Evolutionary conservation across 2,797 vertebrate genomes (phyloP), one percentile per base, ranked within the genome.

Genomic region (Lithobates sylvaticus): DNA sequence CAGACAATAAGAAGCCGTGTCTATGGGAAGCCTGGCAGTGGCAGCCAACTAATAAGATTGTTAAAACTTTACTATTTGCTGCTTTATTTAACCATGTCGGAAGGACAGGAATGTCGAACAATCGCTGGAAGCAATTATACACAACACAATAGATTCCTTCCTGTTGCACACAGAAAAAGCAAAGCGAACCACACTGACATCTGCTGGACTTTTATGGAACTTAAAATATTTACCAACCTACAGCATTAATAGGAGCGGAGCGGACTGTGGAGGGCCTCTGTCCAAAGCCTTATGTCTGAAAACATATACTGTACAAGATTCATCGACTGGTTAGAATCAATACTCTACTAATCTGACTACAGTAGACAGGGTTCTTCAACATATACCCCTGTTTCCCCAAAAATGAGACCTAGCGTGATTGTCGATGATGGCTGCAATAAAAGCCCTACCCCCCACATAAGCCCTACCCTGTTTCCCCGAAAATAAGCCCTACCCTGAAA

Each of bases 81-180:
- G 78, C 64, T 79, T 84, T 79, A 79, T 79, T 78, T 75, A 78
- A 64, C 70, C 5, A 47, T 70, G 75, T 79, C 12, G 29, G 34
- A 78, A 84, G 81, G 34, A 76, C 8, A 84, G 76, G 76, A 87
- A 87, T 83, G 81, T 68, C 50, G 10, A 87, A 87, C 81, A 87
- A 87, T 87, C 44, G 42, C 70, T 84, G 86, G 86, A 84, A 84
- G 71, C 76, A 87, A 80, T 87, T 87, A 87, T 27, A 82, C 61
- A 26, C 15, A 80, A 69, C 69, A 87, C 86, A 87, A 83, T 78
- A 50, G 64, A 58, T 12, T 6, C 69, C 86, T 76, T 87, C 76
- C 81, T 80, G 76, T 23, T 42, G 70, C 26, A n/a, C 21, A 27
- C n/a, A 5, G 47, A 39, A 5, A 32, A 54, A 76, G 27, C 32